Percentiles rank a stretch among this genome's conserved stretches.
Conservation (phyloP, 1,140 invertebrate species). For the Papilio glaucus region DNA sequence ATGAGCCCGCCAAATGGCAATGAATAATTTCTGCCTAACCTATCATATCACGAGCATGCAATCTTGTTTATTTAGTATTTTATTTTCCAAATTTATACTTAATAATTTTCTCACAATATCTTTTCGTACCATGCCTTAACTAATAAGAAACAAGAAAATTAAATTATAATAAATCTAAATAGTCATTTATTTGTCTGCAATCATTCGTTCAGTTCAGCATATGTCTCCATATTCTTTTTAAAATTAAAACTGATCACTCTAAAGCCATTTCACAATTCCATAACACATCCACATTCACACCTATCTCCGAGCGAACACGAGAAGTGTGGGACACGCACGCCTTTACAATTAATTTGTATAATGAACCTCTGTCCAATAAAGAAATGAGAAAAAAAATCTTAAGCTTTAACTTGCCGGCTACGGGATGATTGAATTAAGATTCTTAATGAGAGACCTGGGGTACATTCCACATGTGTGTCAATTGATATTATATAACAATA, state of each 20-base stretch:
- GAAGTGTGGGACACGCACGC: slow-evolving; percentile 39
- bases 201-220: too few species aligned
- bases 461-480: not conserved
- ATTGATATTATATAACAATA: not conserved
- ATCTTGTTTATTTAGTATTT: too few species aligned
- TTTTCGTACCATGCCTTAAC: too few species aligned
- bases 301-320: slow-evolving; percentile 34
- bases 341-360: slow-evolving; percentile 37
- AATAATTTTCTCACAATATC: too few species aligned
- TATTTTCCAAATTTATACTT: too few species aligned
- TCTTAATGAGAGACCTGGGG: slow-evolving; percentile 1
- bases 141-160: too few species aligned
- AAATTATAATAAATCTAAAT: too few species aligned
- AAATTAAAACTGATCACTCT: not conserved
- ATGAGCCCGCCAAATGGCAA: too few species aligned
- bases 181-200: too few species aligned
- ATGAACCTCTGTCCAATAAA: slow-evolving; percentile 30
- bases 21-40: too few species aligned
- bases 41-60: too few species aligned
- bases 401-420: not conserved
- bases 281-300: slow-evolving; percentile 28
- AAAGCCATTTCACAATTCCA: slow-evolving; percentile 1
- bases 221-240: not conserved
- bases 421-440: slow-evolving; percentile 24
- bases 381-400: not conserved